phyloP scores from a whole-genome alignment of 2,888 invertebrate species.

The Carterocephalus palaemon region DNA sequence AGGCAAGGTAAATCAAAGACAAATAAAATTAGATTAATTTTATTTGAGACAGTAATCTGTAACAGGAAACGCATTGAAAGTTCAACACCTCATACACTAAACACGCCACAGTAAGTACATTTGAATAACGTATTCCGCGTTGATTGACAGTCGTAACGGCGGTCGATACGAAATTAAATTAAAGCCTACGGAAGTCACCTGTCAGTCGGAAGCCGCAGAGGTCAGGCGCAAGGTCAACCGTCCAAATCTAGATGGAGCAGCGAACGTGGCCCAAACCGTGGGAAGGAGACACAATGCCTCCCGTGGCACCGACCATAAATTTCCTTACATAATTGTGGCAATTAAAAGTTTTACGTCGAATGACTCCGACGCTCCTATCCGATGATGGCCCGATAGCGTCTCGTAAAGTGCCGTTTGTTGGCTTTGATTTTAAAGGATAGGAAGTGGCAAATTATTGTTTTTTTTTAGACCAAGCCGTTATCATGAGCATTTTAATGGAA shows the following conservation, averaged over 20 bases:
- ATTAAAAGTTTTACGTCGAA: conserved; percentile 57
- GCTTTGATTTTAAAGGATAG: neutral
- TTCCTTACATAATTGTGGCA: conserved; percentile 62
- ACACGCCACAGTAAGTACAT: neutral
- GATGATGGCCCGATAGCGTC: conserved; percentile 12
- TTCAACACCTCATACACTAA: neutral
- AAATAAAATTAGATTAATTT: too few species aligned
- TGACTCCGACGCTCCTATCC: conserved; percentile 14
- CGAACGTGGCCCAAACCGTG: conserved; percentile 65
- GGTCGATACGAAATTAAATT: neutral
- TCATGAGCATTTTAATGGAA: too few species aligned
- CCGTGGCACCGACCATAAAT: conserved; percentile 55
- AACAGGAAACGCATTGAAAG: too few species aligned
- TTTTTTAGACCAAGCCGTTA: too few species aligned
- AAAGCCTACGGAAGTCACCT: conserved; percentile 19
- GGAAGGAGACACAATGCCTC: conserved; percentile 57
- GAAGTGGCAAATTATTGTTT: too few species aligned
- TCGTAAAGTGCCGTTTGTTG: conserved; percentile 6
- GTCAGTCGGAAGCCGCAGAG: conserved; percentile 23
- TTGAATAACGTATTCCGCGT: neutral
- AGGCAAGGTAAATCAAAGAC: too few species aligned
- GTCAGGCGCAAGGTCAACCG: conserved; percentile 48
- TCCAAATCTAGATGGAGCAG: conserved; percentile 59
- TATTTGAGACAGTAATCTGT: too few species aligned
- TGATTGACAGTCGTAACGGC: conserved; percentile 7